These are phyloP conservation scores for Hyalella azteca DNA, from an alignment of 2,888 invertebrate species.

Conservation along the genomic window DNA sequence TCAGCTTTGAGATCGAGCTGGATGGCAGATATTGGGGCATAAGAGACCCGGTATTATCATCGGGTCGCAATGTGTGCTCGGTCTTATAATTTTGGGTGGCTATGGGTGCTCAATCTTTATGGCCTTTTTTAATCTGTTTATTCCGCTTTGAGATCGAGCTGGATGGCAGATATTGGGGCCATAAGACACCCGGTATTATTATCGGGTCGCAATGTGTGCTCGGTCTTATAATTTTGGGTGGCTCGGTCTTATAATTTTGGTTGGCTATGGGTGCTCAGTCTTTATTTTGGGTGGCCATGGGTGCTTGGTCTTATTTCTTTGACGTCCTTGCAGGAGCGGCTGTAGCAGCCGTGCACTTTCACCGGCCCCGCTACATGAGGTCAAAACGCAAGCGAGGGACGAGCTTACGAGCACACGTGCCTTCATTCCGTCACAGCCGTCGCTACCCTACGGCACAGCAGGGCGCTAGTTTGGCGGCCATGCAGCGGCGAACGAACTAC, in stretches of 20 bases:
- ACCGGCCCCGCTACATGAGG: slow-evolving; percentile 32
- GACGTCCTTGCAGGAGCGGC: slow-evolving; percentile 7
- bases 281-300: not conserved
- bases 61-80: no score
- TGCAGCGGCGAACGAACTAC: not conserved
- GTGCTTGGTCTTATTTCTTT: slow-evolving; percentile 16
- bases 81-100: no score
- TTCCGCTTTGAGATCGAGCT: not conserved
- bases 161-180: not conserved
- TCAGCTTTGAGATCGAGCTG: not conserved
- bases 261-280: not conserved
- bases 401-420: not conserved
- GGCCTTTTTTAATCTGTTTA: not conserved
- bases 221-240: slow-evolving; percentile 24
- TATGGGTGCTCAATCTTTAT: not conserved
- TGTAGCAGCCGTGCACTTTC: not conserved
- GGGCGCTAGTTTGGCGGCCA: not conserved
- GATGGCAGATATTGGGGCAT: not conserved
- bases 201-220: not conserved
- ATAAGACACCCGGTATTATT: not conserved
- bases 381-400: not conserved
- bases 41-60: no score
- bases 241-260: not conserved
- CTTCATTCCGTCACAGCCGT: no score
- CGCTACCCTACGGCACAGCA: no score